phyloP scores from a whole-genome alignment of 1,140 invertebrate genomes.

The Drosophila neocordata region DNA sequence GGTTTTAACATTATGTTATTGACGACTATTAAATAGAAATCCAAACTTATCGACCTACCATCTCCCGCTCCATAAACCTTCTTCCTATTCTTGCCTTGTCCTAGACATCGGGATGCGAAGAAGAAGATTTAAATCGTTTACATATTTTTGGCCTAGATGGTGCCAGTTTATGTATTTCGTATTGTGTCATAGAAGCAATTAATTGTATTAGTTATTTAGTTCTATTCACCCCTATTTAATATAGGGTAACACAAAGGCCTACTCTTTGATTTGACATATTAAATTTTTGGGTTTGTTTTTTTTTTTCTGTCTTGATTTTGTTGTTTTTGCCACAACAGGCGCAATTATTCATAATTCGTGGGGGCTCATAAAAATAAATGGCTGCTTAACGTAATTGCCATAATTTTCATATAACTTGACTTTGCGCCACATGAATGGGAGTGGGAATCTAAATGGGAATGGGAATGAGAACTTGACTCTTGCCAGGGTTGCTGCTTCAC shows the following conservation, averaged over 20 bases:
- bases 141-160: too few relatives aligned
- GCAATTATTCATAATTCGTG: slow-evolving; percentile 79
- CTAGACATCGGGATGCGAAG: too few relatives aligned
- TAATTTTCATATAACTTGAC: slow-evolving; percentile 75
- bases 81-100: too few relatives aligned
- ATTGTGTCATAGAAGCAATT: too few relatives aligned
- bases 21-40: slow-evolving; percentile 66
- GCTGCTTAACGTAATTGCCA: slow-evolving; percentile 79
- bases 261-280: not conserved
- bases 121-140: too few relatives aligned
- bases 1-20: slow-evolving; percentile 56
- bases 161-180: too few relatives aligned
- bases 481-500: slow-evolving; percentile 7
- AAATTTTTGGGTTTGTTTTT: slow-evolving; percentile 14
- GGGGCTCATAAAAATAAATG: slow-evolving; percentile 81
- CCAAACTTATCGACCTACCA: slow-evolving; percentile 54
- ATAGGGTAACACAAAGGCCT: not conserved
- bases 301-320: slow-evolving; percentile 23
- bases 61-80: too few relatives aligned
- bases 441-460: slow-evolving; percentile 10
- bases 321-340: slow-evolving; percentile 17
- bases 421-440: slow-evolving; percentile 28
- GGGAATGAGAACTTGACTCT: not conserved
- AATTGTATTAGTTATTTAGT: too few relatives aligned
- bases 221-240: not conserved